A percentile compares a stretch with the other conserved stretches of the same genome.
These are phyloP conservation scores for Acropora tenuis DNA, from an alignment of 64 coral and sea anemone genomes.

Conservation along the genomic window DNA sequence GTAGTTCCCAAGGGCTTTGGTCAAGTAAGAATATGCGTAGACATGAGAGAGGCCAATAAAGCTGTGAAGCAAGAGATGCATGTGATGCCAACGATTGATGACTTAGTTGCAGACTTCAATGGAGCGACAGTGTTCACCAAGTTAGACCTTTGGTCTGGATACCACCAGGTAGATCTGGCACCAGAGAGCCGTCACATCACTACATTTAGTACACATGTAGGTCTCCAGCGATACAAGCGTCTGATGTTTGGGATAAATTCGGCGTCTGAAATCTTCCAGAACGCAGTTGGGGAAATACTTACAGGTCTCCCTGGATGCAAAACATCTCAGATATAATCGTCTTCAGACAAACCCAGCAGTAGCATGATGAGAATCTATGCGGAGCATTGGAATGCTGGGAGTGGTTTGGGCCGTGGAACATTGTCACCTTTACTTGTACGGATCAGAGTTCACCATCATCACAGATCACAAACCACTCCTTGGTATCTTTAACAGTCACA, in stretches of 20 bases:
- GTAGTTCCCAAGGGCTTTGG: no score
- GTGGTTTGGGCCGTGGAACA: slow-evolving; percentile 47
- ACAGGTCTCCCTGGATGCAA: slow-evolving; percentile 30
- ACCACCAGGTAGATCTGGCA: slow-evolving; percentile 39
- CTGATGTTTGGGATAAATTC: slow-evolving; percentile 24
- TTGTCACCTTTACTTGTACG: slow-evolving; percentile 12
- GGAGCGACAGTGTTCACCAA: slow-evolving; percentile 22
- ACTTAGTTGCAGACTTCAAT: slow-evolving; percentile 49
- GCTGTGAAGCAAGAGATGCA: slow-evolving; percentile 44
- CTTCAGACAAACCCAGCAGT: no score
- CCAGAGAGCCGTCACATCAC: slow-evolving; percentile 13
- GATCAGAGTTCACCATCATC: slow-evolving; percentile 51
- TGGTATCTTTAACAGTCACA: slow-evolving; percentile 71
- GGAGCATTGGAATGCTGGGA: slow-evolving; percentile 46
- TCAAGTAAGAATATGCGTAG: no score
- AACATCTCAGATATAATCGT: slow-evolving; percentile 15
- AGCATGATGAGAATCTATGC: slow-evolving; percentile 31
- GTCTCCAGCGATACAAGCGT: slow-evolving; percentile 35
- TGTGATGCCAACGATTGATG: slow-evolving; percentile 47
- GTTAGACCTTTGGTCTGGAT: neutral
- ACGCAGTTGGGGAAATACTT: no score
- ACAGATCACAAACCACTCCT: slow-evolving; percentile 71
- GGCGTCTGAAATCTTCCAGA: slow-evolving; percentile 18
- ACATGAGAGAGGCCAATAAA: slow-evolving; percentile 30
- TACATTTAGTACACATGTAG: slow-evolving; percentile 27